A percentile compares a stretch with the other conserved stretches of the same genome.
Evolutionary conservation across 2,113 vertebrate genomes (phyloP).

Genomic region (Dunckerocampus dactyliophorus): DNA sequence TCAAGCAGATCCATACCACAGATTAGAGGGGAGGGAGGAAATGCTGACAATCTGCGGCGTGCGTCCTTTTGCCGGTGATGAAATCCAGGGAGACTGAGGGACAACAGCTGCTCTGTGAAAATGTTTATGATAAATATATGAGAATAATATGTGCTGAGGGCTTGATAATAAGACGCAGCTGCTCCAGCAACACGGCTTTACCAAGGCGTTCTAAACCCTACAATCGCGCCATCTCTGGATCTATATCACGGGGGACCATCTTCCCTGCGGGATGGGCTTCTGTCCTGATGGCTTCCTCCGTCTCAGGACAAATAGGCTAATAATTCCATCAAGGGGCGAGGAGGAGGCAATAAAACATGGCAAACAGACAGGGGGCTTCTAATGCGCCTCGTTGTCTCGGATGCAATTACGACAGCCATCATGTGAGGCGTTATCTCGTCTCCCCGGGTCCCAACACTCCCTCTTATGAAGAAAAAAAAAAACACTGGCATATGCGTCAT

Average conservation of each 20-base stretch:
- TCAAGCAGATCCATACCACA: constrained; percentile 45
- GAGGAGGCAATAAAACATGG: constrained; percentile 55
- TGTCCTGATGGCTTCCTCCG: constrained; percentile 39
- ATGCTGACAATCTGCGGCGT: constrained; percentile 21
- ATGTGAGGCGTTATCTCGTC: constrained; percentile 48
- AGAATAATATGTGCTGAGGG: constrained; percentile 39
- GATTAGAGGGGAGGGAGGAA: constrained; percentile 41
- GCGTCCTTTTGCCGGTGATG: constrained; percentile 7
- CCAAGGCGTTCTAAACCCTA: constrained; percentile 30
- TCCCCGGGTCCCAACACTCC: constrained; percentile 24
- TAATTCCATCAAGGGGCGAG: constrained; percentile 57
- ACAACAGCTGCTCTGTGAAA: constrained; percentile 34
- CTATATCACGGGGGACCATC: constrained; percentile 35
- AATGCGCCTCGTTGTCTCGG: constrained; percentile 50
- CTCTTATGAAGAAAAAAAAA: constrained; percentile 1
- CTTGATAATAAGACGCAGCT: constrained; percentile 47
- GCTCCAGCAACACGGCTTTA: constrained; percentile 13
- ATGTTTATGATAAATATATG: constrained; percentile 46
- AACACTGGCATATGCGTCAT: constrained; percentile 2
- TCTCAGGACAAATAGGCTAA: constrained; percentile 54
- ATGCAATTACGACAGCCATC: constrained; percentile 61
- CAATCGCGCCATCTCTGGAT: constrained; percentile 32
- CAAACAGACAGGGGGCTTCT: constrained; percentile 37
- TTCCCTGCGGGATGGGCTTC: constrained; percentile 23
- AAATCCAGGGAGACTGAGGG: constrained; percentile 23